Percentiles rank a stretch among this genome's conserved stretches.
These are phyloP conservation scores for Ladona fulva DNA, from an alignment of 1,140 invertebrate genomes.

Conservation along the genomic window DNA sequence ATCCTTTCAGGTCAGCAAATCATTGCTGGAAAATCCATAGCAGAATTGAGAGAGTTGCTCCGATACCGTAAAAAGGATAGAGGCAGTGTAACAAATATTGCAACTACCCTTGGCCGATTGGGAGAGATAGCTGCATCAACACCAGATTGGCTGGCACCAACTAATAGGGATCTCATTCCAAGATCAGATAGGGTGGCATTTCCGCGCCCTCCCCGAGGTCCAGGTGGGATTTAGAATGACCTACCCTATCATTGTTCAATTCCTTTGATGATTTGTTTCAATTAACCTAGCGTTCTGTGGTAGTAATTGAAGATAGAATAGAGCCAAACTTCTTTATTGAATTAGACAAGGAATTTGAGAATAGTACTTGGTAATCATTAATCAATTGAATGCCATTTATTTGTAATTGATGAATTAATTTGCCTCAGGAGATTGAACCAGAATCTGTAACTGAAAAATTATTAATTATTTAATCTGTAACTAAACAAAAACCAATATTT, in stretches of 20 bases:
- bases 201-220: conserved; percentile 76
- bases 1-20: conserved; percentile 45
- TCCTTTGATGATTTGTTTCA: not conserved
- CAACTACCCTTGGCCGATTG: conserved; percentile 58
- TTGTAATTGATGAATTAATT: too few species aligned
- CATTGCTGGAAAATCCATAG: conserved; percentile 48
- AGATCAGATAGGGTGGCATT: conserved; percentile 70
- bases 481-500: too few species aligned
- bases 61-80: conserved; percentile 44
- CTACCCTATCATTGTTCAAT: not conserved
- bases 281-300: too few species aligned
- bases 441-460: too few species aligned
- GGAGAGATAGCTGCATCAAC: conserved; percentile 38
- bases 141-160: conserved; percentile 73
- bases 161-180: conserved; percentile 67
- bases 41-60: conserved; percentile 49
- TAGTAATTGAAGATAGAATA: too few species aligned
- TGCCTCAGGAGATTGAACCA: too few species aligned
- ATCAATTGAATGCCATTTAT: too few species aligned
- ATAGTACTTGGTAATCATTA: too few species aligned
- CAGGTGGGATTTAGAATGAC: conserved; percentile 39
- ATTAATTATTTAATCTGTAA: too few species aligned
- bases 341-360: too few species aligned
- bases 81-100: conserved; percentile 65
- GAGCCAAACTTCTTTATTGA: too few species aligned